These are phyloP conservation scores for Clivina fossor DNA, from an alignment of 2,888 invertebrate species.

Conservation along the genomic window DNA sequence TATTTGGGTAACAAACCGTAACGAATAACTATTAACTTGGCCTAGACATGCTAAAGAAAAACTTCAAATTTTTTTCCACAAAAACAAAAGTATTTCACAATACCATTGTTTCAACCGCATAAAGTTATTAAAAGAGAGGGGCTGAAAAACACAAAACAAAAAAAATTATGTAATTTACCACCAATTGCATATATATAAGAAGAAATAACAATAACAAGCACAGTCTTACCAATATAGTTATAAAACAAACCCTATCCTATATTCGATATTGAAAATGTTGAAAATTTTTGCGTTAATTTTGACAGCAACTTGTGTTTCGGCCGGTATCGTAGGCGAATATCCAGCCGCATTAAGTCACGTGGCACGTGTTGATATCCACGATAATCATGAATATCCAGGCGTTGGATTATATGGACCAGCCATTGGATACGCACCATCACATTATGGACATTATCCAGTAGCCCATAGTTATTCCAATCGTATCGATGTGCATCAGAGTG, in stretches of 20 bases:
- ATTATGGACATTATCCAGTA: slow-evolving; percentile 21
- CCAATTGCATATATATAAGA: too few relatives aligned
- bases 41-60: slow-evolving; percentile 28
- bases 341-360: slow-evolving; percentile 50
- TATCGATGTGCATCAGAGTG: slow-evolving; percentile 16
- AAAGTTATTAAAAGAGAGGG: slow-evolving; percentile 8
- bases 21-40: slow-evolving; percentile 26
- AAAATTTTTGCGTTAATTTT: slow-evolving; percentile 13
- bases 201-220: too few relatives aligned
- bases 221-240: too few relatives aligned
- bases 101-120: slow-evolving; percentile 24
- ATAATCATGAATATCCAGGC: slow-evolving; percentile 47
- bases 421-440: neutral
- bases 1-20: slow-evolving; percentile 17
- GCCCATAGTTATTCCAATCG: slow-evolving; percentile 30
- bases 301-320: slow-evolving; percentile 12
- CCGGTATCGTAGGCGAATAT: slow-evolving; percentile 22
- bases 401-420: slow-evolving; percentile 37
- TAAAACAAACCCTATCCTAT: too few relatives aligned
- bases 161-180: too few relatives aligned
- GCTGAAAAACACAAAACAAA: too few relatives aligned
- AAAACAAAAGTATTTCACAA: slow-evolving; percentile 28
- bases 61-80: slow-evolving; percentile 17
- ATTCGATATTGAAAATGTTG: slow-evolving; percentile 26
- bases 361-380: slow-evolving; percentile 50